Conservation (phyloP, 2,888 invertebrate species). For the Metacarcinus magister region DNA sequence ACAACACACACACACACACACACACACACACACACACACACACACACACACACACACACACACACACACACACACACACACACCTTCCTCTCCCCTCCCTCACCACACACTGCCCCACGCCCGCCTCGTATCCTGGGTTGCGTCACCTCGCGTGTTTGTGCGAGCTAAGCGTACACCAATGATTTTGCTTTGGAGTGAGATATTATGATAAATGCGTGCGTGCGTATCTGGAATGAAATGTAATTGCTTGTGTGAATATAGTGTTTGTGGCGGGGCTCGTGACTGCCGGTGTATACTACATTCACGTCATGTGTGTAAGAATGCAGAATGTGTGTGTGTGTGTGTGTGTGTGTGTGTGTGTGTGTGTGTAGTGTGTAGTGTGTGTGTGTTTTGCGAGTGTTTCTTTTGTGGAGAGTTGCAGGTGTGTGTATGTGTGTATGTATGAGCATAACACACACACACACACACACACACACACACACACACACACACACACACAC, state of each 20-base stretch:
- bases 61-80: no score
- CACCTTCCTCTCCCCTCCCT: no score
- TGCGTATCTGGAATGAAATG: not conserved
- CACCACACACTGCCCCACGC: not conserved
- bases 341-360: conserved; percentile 48
- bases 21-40: no score
- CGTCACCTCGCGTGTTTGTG: not conserved
- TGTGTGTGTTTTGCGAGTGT: no score
- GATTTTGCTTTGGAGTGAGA: conserved; percentile 28
- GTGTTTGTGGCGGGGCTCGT: not conserved
- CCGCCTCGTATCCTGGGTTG: not conserved
- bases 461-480: not conserved
- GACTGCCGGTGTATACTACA: not conserved
- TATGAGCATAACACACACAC: not conserved
- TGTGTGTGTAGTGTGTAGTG: conserved; percentile 45
- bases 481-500: not conserved
- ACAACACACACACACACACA: no score
- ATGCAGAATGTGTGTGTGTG: conserved; percentile 44
- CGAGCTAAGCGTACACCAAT: not conserved
- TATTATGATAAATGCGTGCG: conserved; percentile 45
- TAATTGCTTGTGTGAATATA: conserved; percentile 11
- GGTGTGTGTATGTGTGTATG: not conserved
- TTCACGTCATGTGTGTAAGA: conserved; percentile 11
- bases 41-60: no score
- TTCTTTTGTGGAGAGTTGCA: no score